Conservation (phyloP, 2,797 vertebrate species). For the Pyrocephalus nanus region DNA sequence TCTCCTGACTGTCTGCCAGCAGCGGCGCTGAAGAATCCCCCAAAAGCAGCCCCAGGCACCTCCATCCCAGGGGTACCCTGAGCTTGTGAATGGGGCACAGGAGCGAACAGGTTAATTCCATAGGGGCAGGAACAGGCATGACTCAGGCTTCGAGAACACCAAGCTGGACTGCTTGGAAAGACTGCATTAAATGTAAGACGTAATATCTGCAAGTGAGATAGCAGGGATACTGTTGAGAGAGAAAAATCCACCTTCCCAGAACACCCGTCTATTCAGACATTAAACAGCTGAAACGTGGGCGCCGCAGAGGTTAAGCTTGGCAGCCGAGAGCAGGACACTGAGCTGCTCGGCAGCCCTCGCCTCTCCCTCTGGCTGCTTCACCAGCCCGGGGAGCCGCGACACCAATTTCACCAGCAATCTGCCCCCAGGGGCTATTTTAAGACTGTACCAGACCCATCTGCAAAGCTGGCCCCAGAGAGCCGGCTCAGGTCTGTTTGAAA, state of each 20-base stretch:
- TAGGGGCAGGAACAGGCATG: not conserved
- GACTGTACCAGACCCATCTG: not conserved
- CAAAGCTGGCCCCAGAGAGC: slow-evolving; percentile 8
- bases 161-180: not conserved
- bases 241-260: not conserved
- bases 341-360: not conserved
- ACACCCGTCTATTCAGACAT: not conserved
- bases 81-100: fast-evolving
- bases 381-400: not conserved
- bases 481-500: not conserved
- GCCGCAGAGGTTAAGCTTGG: not conserved
- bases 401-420: slow-evolving; percentile 1
- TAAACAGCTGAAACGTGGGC: not conserved
- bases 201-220: not conserved
- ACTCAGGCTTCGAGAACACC: not conserved
- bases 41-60: not conserved
- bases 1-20: not conserved
- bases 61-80: not conserved
- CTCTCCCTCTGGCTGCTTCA: not conserved
- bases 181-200: not conserved
- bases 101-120: not conserved
- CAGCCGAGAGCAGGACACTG: not conserved
- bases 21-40: not conserved
- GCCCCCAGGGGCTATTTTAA: slow-evolving; percentile 21
- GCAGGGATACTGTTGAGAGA: not conserved